Evolutionary conservation across 2,113 vertebrate species (phyloP), one percentile per base, ranked within the genome.

Genomic region (Dromaius novaehollandiae): DNA sequence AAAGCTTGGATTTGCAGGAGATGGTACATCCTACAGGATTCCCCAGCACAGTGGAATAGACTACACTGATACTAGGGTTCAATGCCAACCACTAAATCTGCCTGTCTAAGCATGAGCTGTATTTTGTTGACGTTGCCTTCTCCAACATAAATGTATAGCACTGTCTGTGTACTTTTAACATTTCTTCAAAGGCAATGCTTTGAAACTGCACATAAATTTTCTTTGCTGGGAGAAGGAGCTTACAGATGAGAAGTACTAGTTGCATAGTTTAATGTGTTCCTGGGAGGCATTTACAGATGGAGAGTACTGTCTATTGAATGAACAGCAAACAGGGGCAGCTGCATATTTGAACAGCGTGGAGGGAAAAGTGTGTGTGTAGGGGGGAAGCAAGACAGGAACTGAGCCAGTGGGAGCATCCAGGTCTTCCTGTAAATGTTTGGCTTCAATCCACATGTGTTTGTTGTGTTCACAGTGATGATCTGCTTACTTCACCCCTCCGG

Each of bases 131-230:
- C 60, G 30, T 61, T 63, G 6, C 50, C 30, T 95, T 92, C 51
- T 69, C 50, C 8, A 14, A 0, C 2, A 1, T 50, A 51, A 58
- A 36, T 13, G 2, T 71, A 38, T 6, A n/a, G 9, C 0, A 1
- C n/a, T 50, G 5, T 73, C 7, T 55, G 13, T 26, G 25, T 68
- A 28, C 38, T 78, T 84, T 34, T 22, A 94, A 71, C 20, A 50
- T 65, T 71, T 91, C 28, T 61, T 76, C 25, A 79, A 76, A 93
- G 46, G 46, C 55, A 53, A 18, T 16, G 55, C 42, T 91, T 87
- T 95, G 82, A 84, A 94, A 20, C 7, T 4, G 32, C 78, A 50
- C 25, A 13, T 42, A 1, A 1, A 78, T 81, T 78, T 93, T 81
- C 84, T 42, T 51, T 56, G 14, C 21, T 48, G 17, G 22, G 38